phyloP scores from a whole-genome alignment of 2,113 vertebrate genomes.

The Prolemur simus region DNA sequence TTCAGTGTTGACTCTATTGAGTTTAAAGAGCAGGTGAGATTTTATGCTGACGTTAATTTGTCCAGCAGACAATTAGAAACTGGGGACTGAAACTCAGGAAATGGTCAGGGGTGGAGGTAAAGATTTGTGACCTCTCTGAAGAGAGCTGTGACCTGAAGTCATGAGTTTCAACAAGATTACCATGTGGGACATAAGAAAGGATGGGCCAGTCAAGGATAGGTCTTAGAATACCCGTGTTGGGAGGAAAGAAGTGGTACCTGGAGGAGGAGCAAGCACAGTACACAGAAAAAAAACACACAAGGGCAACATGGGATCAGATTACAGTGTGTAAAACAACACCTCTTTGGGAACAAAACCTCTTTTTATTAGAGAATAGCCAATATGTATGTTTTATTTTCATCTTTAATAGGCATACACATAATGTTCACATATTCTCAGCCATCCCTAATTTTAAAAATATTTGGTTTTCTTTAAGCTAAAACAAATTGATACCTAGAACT shows the following conservation, averaged over 20 bases:
- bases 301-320: background rate
- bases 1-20: background rate
- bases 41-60: no score
- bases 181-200: background rate
- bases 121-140: background rate
- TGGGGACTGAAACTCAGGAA: background rate
- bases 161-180: background rate
- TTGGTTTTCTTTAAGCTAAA: background rate
- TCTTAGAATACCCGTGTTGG: background rate
- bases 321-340: background rate
- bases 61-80: no score
- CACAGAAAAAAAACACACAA: background rate
- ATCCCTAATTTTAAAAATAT: background rate
- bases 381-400: background rate
- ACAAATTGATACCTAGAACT: background rate
- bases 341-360: background rate
- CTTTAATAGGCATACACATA: background rate
- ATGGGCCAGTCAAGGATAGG: background rate
- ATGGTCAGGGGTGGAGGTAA: background rate
- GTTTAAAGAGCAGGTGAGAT: background rate
- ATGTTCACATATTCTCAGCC: background rate
- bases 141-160: background rate
- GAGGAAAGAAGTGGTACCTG: accelerated
- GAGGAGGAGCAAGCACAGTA: background rate
- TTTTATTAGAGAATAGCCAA: background rate